A percentile compares a stretch with the other conserved stretches of the same genome.
Conservation (phyloP, 2,888 invertebrate species). For the Achlya flavicornis region DNA sequence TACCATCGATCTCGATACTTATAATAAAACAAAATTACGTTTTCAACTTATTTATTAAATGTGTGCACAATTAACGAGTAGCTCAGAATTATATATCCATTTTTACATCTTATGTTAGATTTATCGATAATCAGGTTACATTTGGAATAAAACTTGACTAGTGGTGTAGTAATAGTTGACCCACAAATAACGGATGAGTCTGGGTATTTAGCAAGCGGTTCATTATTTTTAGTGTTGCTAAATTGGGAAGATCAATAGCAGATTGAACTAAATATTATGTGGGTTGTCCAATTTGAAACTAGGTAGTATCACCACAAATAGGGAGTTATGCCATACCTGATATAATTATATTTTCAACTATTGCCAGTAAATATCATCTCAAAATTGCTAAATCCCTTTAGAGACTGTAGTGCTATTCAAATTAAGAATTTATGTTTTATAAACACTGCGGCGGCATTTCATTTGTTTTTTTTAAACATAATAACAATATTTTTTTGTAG, state of each 20-base stretch:
- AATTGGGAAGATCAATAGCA: conserved; percentile 1
- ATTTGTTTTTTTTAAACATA: too few species aligned
- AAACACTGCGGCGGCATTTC: too few species aligned
- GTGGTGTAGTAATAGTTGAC: conserved; percentile 24
- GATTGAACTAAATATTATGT: not conserved
- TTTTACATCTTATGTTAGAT: conserved; percentile 64
- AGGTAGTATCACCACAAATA: not conserved
- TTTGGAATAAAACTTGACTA: conserved; percentile 25
- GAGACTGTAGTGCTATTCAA: too few species aligned
- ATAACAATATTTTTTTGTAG: too few species aligned
- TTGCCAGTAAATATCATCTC: not conserved
- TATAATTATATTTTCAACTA: not conserved
- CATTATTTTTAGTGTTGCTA: conserved; percentile 7
- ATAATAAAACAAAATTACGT: conserved; percentile 37
- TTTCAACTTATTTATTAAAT: conserved; percentile 71
- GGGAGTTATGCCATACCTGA: not conserved
- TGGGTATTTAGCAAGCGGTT: not conserved
- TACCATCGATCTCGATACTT: not conserved
- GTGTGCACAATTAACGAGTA: conserved; percentile 84
- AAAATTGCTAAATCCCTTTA: not conserved
- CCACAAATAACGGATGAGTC: not conserved
- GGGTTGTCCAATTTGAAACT: not conserved
- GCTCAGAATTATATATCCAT: conserved; percentile 59
- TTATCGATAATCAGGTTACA: conserved; percentile 42
- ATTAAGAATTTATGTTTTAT: too few species aligned